phyloP scores from a whole-genome alignment of 2,888 invertebrate genomes.

The Holacanthella duospinosa region DNA sequence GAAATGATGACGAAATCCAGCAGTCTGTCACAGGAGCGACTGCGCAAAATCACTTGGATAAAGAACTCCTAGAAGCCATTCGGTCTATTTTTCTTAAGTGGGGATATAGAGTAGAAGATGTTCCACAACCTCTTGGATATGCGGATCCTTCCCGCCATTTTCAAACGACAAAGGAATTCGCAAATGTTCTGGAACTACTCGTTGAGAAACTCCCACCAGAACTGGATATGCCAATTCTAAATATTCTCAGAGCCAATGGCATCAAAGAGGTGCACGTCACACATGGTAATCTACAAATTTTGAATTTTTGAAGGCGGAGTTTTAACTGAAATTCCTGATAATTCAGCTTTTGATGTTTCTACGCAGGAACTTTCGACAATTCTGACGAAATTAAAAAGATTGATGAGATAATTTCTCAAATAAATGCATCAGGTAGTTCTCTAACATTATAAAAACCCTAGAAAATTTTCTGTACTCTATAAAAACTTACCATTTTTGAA shows the following conservation, averaged over 20 bases:
- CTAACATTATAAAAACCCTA: too few species aligned
- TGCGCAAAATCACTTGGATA: not conserved
- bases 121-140: not conserved
- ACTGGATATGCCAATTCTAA: not conserved
- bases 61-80: not conserved
- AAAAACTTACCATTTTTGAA: too few species aligned
- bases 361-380: not conserved
- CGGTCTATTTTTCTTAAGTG: not conserved
- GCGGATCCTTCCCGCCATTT: not conserved
- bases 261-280: not conserved
- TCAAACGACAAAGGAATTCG: not conserved
- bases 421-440: too few species aligned
- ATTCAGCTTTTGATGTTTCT: not conserved
- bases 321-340: not conserved
- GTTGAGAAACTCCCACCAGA: not conserved
- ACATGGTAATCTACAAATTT: too few species aligned
- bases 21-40: too few species aligned
- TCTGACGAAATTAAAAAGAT: not conserved
- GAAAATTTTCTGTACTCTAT: too few species aligned
- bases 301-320: too few species aligned
- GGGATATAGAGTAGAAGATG: not conserved
- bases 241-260: not conserved
- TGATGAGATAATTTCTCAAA: not conserved
- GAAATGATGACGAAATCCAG: not conserved
- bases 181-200: not conserved